Conservation (phyloP, 2,797 vertebrate species). For the Characodon lateralis region DNA sequence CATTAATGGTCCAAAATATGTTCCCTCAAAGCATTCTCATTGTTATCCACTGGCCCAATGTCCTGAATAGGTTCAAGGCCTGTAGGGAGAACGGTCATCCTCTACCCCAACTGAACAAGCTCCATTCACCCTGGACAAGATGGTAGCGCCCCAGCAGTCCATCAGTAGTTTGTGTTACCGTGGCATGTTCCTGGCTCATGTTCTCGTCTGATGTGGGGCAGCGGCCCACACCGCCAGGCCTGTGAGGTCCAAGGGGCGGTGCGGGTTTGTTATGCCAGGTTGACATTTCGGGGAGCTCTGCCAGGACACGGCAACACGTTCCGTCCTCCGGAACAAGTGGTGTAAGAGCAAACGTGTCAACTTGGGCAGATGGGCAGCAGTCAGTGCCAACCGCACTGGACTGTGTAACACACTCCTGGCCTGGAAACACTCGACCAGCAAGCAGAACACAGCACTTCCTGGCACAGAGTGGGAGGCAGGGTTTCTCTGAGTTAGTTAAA, state of each 20-base stretch:
- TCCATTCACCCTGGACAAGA: slow-evolving; percentile 68
- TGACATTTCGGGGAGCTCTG: slow-evolving; percentile 79
- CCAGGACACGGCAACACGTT: slow-evolving; percentile 76
- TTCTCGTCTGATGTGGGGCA: slow-evolving; percentile 63
- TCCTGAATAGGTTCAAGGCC: slow-evolving; percentile 48
- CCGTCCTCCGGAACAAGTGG: slow-evolving; percentile 68
- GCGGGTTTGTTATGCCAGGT: slow-evolving; percentile 72
- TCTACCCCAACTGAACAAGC: slow-evolving; percentile 59
- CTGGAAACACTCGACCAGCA: slow-evolving; percentile 66
- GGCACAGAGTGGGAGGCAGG: slow-evolving; percentile 67
- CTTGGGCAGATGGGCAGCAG: slow-evolving; percentile 80
- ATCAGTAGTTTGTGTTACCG: slow-evolving; percentile 71
- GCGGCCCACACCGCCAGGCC: slow-evolving; percentile 55
- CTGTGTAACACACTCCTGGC: slow-evolving; percentile 73
- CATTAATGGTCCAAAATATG: slow-evolving; percentile 7
- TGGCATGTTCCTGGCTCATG: slow-evolving; percentile 75
- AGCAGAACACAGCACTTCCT: slow-evolving; percentile 64
- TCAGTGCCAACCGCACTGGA: slow-evolving; percentile 74
- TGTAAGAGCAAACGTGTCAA: slow-evolving; percentile 73
- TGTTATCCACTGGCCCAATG: slow-evolving; percentile 48
- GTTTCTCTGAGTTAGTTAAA: slow-evolving; percentile 57
- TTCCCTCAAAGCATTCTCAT: slow-evolving; percentile 37
- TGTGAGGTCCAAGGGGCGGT: slow-evolving; percentile 58
- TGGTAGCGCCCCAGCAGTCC: slow-evolving; percentile 71
- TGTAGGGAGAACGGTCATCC: slow-evolving; percentile 61